phyloP scores from a whole-genome alignment of 2,797 vertebrate genomes.

The Hypotaenidia philippensis region DNA sequence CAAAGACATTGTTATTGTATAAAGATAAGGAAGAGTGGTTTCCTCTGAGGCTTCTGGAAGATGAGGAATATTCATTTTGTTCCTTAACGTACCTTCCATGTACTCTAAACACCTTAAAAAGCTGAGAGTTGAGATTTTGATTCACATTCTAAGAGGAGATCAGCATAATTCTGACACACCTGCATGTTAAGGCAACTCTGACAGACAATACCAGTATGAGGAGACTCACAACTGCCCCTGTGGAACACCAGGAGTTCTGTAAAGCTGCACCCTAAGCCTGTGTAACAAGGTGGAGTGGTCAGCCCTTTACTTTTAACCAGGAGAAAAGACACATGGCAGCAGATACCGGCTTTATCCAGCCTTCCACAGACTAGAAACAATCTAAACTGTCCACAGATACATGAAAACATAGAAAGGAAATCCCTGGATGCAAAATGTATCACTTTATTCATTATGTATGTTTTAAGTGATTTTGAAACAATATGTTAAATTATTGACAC shows the following conservation, averaged over 20 bases:
- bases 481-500: neutral
- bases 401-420: neutral
- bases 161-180: neutral
- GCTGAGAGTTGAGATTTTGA: neutral
- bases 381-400: neutral
- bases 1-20: neutral
- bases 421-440: neutral
- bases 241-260: neutral
- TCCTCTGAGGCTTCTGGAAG: neutral
- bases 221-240: neutral
- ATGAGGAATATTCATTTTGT: neutral
- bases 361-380: neutral
- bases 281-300: neutral
- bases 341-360: neutral
- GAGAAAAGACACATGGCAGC: fast-evolving
- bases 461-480: neutral
- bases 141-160: neutral
- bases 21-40: neutral
- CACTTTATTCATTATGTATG: neutral
- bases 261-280: neutral
- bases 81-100: neutral
- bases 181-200: neutral
- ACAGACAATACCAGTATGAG: neutral
- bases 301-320: neutral
- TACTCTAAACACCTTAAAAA: neutral